These are phyloP conservation scores for Phrynosoma platyrhinos DNA, from an alignment of 2,113 vertebrate genomes.

Conservation along the genomic window DNA sequence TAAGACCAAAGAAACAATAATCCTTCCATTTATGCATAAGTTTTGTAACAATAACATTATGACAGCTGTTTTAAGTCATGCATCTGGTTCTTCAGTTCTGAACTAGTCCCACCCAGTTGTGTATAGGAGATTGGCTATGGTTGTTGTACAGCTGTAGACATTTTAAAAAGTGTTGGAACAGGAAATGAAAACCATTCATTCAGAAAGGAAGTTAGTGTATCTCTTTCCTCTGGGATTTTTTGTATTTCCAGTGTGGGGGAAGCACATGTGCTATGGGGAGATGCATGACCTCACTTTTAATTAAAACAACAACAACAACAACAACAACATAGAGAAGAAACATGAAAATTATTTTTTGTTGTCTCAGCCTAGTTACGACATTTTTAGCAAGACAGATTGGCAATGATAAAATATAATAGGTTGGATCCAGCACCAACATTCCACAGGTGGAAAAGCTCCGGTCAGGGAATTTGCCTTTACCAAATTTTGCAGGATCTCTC, in stretches of 20 bases:
- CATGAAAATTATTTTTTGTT: background rate
- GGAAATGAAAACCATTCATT: background rate
- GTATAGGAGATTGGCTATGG: background rate
- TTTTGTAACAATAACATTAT: slow-evolving; percentile 3
- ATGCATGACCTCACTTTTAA: too few species aligned
- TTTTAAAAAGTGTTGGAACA: background rate
- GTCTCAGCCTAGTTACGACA: background rate
- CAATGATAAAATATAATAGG: too few species aligned
- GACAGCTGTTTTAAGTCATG: slow-evolving; percentile 10
- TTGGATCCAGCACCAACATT: too few species aligned
- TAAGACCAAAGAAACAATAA: slow-evolving; percentile 38
- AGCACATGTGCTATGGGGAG: background rate
- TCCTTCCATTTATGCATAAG: slow-evolving; percentile 29
- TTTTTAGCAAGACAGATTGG: background rate
- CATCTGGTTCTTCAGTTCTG: slow-evolving; percentile 8
- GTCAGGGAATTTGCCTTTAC: too few species aligned
- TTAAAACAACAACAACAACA: too few species aligned
- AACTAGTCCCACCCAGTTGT: background rate
- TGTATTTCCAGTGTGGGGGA: background rate
- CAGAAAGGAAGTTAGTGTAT: background rate
- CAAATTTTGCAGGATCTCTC: too few species aligned
- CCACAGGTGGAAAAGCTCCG: too few species aligned
- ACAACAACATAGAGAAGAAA: background rate
- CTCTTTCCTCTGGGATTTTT: background rate
- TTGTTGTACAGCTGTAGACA: background rate